Base-by-base conservation (phyloP, 1,140 invertebrate genomes). In the Thalassaphorura encarpata region DNA sequence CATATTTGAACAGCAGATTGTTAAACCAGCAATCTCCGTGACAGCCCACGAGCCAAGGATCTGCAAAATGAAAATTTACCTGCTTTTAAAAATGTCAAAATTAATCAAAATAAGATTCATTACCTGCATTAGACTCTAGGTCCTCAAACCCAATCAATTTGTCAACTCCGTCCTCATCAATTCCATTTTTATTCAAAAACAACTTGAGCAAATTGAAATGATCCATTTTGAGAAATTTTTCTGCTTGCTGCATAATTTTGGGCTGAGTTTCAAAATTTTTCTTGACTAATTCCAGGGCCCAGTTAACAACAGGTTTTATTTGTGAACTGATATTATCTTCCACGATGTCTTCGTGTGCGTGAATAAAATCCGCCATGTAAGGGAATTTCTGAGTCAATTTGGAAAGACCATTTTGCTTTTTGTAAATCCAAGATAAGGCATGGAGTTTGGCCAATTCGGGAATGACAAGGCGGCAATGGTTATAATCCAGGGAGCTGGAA, bases 371-470 rank as follows among this genome's bases (percentile, higher is more conserved):
- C 15, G 3, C 15, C 5, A 53, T 27, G 19, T 15, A 3, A 5
- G 23, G 23, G 26, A 42, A 53, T 39, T 53, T 53, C 4, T 19
- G 6, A 6, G 3, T 31, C 2, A 43, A 21, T 18, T 16, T 18
- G 4, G 18, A 5, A 16, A 53, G 23, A 2, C 19, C 21, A 8
- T 45, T 16, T 21, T 26, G 23, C 27, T 53, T 36, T 45, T 43
- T 43, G 39, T 47, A 55, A 0, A 73, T 74, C 57, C 75, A 70
- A 0, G 76, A 76, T 0, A 84, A 61, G 1, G 79, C 81, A 68
- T 86, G 83, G 61, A 80, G 83, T 62, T 75, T 76, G 0, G 81
- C 83, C 23, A 85, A 67, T 1, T 75, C 69, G 66, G 76, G 73
- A 39, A 84, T 68, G 19, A 79, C 78, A 3, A 74, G 55, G 33